phyloP scores from a whole-genome alignment of 2,113 vertebrate genomes.

The Tachysurus fulvidraco region DNA sequence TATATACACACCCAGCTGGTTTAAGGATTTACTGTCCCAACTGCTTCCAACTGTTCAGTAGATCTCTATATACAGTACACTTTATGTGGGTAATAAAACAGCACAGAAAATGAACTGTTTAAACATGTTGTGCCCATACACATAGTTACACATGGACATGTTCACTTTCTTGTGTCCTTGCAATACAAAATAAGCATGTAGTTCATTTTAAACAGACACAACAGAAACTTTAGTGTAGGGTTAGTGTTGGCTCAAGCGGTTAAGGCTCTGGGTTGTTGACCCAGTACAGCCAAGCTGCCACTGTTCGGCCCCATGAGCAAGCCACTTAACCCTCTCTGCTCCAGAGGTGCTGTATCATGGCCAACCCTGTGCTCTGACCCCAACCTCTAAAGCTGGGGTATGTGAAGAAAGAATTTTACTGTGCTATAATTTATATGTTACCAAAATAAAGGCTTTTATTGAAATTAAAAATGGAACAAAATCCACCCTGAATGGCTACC shows the following conservation, averaged over 20 bases:
- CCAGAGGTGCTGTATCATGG: no score
- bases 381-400: no score
- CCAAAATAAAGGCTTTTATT: no score
- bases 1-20: not conserved
- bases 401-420: no score
- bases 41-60: not conserved
- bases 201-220: not conserved
- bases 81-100: not conserved
- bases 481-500: not conserved
- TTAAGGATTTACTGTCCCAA: not conserved
- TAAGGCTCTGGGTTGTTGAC: no score
- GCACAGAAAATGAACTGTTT: not conserved
- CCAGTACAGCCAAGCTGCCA: no score
- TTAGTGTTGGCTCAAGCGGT: no score
- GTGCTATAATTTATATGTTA: no score
- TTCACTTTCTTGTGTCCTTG: not conserved
- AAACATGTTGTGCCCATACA: not conserved
- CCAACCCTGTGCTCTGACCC: no score
- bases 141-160: not conserved
- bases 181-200: not conserved
- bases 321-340: no score
- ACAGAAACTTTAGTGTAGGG: not conserved
- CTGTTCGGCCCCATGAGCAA: no score
- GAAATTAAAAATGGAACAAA: not conserved
- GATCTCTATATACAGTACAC: not conserved